Evolutionary conservation across 2,888 invertebrate species (phyloP).

Genomic region (Rhagonycha fulva): DNA sequence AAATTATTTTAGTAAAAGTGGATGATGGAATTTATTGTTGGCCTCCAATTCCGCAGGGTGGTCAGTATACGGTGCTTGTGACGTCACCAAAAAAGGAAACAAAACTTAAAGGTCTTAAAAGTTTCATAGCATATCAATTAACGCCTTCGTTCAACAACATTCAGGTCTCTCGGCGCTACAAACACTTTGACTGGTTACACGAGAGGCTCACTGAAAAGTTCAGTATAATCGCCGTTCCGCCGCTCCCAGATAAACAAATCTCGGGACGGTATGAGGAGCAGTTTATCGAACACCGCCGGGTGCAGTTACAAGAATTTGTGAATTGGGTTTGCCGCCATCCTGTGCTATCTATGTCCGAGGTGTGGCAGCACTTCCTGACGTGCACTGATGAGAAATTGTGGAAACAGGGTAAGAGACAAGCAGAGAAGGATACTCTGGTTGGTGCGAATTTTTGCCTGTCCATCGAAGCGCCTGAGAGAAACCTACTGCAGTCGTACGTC

Average conservation of each 20-base stretch:
- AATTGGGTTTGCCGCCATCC: conserved; percentile 97
- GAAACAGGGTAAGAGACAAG: conserved; percentile 94
- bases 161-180: conserved; percentile 92
- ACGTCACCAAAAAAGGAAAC: conserved; percentile 97
- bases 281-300: conserved; percentile 92
- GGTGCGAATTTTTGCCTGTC: conserved; percentile 92
- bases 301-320: conserved; percentile 94
- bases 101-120: conserved; percentile 96
- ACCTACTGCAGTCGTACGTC: conserved; percentile 71
- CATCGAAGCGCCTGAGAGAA: conserved; percentile 81
- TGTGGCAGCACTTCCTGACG: conserved; percentile 96
- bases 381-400: conserved; percentile 97
- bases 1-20: conserved; percentile 71
- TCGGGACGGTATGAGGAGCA: conserved; percentile 97
- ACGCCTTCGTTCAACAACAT: conserved; percentile 94
- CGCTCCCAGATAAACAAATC: conserved; percentile 97
- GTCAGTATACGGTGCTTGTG: conserved; percentile 80
- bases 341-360: conserved; percentile 86
- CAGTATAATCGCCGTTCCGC: conserved; percentile 92
- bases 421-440: conserved; percentile 90
- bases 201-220: conserved; percentile 93
- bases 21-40: conserved; percentile 77
- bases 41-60: conserved; percentile 67
- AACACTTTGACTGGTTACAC: conserved; percentile 99
- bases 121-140: conserved; percentile 94